phyloP scores from a whole-genome alignment of 2,888 invertebrate genomes.

The Dryobotodes eremita region DNA sequence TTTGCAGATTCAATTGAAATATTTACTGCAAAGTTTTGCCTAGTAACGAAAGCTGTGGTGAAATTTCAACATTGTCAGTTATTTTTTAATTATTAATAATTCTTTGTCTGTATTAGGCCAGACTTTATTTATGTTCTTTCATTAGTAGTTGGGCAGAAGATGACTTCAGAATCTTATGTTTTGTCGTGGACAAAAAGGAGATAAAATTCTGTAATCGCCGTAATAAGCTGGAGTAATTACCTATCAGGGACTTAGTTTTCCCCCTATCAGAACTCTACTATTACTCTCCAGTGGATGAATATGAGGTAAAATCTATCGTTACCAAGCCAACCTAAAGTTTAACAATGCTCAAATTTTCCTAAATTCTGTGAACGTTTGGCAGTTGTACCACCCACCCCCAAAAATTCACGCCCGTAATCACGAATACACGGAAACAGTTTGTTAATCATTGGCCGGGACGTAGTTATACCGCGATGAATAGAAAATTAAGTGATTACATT shows the following conservation, averaged over 20 bases:
- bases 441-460: conserved; percentile 57
- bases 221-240: not conserved
- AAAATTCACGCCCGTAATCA: not conserved
- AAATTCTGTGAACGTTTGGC: not conserved
- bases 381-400: not conserved
- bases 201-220: not conserved
- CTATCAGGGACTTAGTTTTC: no score
- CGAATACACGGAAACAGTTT: conserved; percentile 45
- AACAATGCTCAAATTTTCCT: not conserved
- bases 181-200: not conserved
- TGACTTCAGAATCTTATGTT: no score
- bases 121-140: no score
- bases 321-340: not conserved
- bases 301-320: not conserved
- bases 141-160: not conserved
- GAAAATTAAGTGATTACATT: conserved; percentile 68
- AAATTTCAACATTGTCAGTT: no score
- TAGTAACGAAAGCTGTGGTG: no score
- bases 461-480: conserved; percentile 58
- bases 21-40: no score
- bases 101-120: no score
- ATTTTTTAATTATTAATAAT: no score
- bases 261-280: not conserved
- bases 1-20: no score
- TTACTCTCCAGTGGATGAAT: not conserved